phyloP scores from a whole-genome alignment of 2,888 invertebrate genomes.

The Drosophila recens region DNA sequence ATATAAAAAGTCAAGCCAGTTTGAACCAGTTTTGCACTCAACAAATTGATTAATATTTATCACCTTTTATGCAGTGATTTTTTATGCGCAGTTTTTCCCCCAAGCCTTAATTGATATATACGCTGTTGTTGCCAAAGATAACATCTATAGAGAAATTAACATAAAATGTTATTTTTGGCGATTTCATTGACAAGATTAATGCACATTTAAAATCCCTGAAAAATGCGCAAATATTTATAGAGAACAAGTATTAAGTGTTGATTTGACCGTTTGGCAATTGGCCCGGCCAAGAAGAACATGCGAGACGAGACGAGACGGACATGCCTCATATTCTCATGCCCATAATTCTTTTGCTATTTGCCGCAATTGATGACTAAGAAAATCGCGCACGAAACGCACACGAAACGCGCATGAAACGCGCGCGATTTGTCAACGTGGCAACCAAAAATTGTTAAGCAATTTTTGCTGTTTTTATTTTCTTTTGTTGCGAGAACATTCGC shows the following conservation, averaged over 20 bases:
- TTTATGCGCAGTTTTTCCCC: too few species aligned
- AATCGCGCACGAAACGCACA: constrained; percentile 37
- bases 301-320: constrained; percentile 31
- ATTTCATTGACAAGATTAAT: constrained; percentile 11
- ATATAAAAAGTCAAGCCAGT: not conserved
- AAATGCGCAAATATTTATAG: constrained; percentile 39
- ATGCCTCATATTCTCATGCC: constrained; percentile 13
- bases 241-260: constrained; percentile 7
- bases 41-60: constrained; percentile 7
- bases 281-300: constrained; percentile 11
- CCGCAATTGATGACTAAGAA: constrained; percentile 43
- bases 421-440: constrained; percentile 45
- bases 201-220: constrained; percentile 9
- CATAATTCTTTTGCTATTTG: not conserved
- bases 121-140: not conserved
- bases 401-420: constrained; percentile 40
- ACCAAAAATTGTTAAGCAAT: constrained; percentile 6
- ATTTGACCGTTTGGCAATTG: constrained; percentile 10
- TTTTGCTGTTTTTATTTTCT: not conserved
- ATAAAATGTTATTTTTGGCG: constrained; percentile 10
- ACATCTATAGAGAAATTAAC: not conserved
- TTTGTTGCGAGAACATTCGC: constrained; percentile 18
- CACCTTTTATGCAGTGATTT: constrained; percentile 9
- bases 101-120: constrained; percentile 5
- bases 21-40: constrained; percentile 6